These are phyloP conservation scores for Macrophya alboannulata DNA, from an alignment of 2,888 invertebrate genomes.

Conservation along the genomic window DNA sequence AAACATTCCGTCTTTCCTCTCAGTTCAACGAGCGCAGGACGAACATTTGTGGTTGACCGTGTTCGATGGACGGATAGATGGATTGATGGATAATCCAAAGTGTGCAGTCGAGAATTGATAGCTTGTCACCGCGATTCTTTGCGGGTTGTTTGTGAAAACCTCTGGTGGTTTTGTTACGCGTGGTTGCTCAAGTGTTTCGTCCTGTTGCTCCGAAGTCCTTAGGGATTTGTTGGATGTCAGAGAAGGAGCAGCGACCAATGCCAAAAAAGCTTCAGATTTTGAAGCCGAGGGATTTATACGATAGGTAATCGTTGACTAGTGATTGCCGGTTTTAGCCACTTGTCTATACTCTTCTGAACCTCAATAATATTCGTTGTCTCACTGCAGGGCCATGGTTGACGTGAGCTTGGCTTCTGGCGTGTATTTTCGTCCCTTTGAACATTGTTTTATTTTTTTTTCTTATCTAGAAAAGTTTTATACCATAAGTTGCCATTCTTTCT, in stretches of 20 bases:
- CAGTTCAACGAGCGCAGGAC: background rate
- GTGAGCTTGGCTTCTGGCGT: background rate
- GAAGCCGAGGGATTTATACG: slow-evolving; percentile 8
- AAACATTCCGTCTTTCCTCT: background rate
- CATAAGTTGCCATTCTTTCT: background rate
- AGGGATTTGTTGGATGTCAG: slow-evolving; percentile 35
- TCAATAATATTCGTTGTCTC: background rate
- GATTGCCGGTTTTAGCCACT: background rate
- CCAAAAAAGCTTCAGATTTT: slow-evolving; percentile 13
- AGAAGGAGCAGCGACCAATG: background rate
- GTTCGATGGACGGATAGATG: slow-evolving; percentile 17
- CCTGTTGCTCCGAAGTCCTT: slow-evolving; percentile 46
- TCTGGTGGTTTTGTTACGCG: slow-evolving; percentile 30
- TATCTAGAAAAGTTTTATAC: background rate
- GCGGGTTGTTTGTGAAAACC: slow-evolving; percentile 35
- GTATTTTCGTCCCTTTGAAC: background rate
- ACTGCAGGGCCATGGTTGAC: background rate
- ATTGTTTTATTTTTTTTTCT: background rate
- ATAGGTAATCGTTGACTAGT: background rate
- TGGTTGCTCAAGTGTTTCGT: slow-evolving; percentile 38
- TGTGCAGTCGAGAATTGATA: slow-evolving; percentile 25
- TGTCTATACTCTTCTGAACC: background rate
- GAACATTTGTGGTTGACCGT: background rate
- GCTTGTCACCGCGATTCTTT: slow-evolving; percentile 40
- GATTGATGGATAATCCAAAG: slow-evolving; percentile 36